These are phyloP conservation scores for Syngnathus scovelli DNA, from an alignment of 2,113 vertebrate species.

Conservation along the genomic window DNA sequence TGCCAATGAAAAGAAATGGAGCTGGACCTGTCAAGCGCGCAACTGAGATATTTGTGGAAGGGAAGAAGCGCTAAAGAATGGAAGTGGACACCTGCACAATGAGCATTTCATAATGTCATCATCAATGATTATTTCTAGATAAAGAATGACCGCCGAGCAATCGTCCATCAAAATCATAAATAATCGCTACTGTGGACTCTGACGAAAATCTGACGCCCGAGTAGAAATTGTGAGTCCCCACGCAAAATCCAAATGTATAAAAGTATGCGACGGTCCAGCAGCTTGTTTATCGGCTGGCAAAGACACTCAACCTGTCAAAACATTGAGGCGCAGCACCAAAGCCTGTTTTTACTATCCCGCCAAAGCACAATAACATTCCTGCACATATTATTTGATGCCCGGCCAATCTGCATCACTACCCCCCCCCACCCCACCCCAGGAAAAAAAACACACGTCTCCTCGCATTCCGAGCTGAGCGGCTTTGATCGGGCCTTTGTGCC, in stretches of 20 bases:
- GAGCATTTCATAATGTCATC: too few relatives aligned
- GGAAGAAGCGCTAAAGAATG: conserved; percentile 17
- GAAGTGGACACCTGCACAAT: neutral
- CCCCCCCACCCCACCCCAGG: neutral
- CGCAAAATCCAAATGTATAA: neutral
- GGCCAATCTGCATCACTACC: conserved; percentile 5
- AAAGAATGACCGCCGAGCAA: neutral
- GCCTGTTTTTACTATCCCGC: neutral
- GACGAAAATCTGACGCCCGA: neutral
- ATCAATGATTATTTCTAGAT: neutral
- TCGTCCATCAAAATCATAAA: neutral
- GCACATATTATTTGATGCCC: neutral
- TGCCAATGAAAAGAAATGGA: conserved; percentile 50
- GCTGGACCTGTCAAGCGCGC: conserved; percentile 56
- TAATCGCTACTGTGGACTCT: neutral
- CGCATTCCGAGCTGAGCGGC: conserved; percentile 30
- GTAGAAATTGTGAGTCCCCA: neutral
- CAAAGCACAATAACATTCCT: conserved; percentile 1
- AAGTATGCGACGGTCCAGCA: neutral
- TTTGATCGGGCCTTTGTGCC: conserved; percentile 48
- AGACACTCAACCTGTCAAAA: neutral
- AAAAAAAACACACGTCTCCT: neutral
- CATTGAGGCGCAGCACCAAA: neutral
- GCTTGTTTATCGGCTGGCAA: neutral
- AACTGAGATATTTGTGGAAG: conserved; percentile 63